Evolutionary conservation across 2,797 vertebrate species (phyloP).

Genomic region (Chaunax sp.): DNA sequence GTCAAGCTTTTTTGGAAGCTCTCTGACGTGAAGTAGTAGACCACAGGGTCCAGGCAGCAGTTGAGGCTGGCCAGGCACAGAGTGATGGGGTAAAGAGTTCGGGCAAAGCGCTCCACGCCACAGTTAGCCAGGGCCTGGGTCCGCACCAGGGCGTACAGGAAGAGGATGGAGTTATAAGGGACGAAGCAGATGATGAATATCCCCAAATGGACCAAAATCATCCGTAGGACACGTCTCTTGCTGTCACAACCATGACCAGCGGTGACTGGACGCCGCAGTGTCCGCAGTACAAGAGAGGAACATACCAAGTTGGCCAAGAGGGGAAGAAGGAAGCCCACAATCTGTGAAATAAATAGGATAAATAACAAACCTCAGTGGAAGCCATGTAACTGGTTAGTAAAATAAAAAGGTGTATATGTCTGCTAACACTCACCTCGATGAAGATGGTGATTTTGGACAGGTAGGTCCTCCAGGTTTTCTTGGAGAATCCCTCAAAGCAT

Average conservation of each 20-base stretch:
- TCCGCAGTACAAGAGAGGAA: constrained; percentile 94
- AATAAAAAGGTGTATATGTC: neutral
- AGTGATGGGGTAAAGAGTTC: constrained; percentile 94
- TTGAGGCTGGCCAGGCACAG: constrained; percentile 94
- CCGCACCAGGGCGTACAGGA: constrained; percentile 94
- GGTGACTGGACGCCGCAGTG: constrained; percentile 90
- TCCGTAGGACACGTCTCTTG: constrained; percentile 94
- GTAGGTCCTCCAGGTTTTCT: constrained; percentile 96
- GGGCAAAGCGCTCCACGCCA: constrained; percentile 91
- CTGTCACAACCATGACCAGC: constrained; percentile 93
- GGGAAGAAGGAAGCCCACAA: constrained; percentile 95
- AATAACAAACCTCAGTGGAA: neutral
- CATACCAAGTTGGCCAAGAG: constrained; percentile 93
- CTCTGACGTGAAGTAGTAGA: constrained; percentile 98
- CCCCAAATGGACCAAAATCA: constrained; percentile 95
- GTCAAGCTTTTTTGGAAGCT: constrained; percentile 97
- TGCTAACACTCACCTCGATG: constrained; percentile 87
- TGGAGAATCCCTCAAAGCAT: constrained; percentile 97
- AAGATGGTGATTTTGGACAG: constrained; percentile 99
- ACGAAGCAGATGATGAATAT: constrained; percentile 98
- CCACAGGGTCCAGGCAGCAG: constrained; percentile 97
- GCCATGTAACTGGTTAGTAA: neutral
- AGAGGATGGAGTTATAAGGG: constrained; percentile 97
- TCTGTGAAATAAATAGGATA: constrained; percentile 49
- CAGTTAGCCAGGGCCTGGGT: constrained; percentile 94